Percentiles rank a stretch among this genome's conserved stretches.
Conservation (phyloP, 1,140 invertebrate species). For the Plectrocnemia conspersa region DNA sequence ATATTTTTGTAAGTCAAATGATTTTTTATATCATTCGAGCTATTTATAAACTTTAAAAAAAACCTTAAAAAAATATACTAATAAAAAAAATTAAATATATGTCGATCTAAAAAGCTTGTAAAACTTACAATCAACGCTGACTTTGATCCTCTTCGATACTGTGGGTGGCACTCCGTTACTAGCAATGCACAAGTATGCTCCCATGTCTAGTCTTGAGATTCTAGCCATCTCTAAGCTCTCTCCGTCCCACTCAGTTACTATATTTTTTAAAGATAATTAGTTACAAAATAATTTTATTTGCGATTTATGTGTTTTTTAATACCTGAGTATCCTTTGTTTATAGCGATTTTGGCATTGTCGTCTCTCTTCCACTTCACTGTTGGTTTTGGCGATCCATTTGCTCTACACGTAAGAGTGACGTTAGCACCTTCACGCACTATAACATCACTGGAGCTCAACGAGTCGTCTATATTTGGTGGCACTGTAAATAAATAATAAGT, state of each 20-base stretch:
- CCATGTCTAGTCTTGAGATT: constrained; percentile 86
- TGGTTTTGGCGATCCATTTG: constrained; percentile 82
- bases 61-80: no score
- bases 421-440: constrained; percentile 87
- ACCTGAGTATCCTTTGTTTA: constrained; percentile 78
- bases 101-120: no score
- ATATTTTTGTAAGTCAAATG: no score
- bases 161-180: constrained; percentile 70
- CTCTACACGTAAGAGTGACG: constrained; percentile 80
- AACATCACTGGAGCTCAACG: constrained; percentile 82
- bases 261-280: constrained; percentile 32
- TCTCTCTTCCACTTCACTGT: constrained; percentile 88
- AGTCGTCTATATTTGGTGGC: constrained; percentile 87
- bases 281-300: neutral
- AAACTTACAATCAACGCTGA: constrained; percentile 90
- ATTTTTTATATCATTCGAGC: no score
- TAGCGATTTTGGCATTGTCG: constrained; percentile 74
- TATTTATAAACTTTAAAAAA: no score
- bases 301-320: constrained; percentile 29
- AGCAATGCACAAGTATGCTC: constrained; percentile 84
- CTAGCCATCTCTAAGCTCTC: constrained; percentile 76
- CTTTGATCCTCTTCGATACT: constrained; percentile 87
- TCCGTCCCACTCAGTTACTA: constrained; percentile 78
- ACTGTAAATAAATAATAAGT: constrained; percentile 61
- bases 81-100: no score